Base-by-base conservation (phyloP, 1,140 invertebrate species). In the Gonioctena quinquepunctata region DNA sequence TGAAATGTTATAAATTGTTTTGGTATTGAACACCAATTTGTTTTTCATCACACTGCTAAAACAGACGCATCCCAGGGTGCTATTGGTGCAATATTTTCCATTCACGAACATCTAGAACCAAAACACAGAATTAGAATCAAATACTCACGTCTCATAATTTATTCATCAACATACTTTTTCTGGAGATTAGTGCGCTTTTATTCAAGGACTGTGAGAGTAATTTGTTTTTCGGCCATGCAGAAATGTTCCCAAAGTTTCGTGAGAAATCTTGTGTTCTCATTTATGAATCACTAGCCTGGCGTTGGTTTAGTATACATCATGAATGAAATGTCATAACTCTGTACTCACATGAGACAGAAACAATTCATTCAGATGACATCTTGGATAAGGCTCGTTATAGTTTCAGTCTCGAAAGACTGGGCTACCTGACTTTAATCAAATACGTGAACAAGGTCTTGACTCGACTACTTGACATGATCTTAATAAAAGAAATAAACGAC, bases 321-420 rank as follows among this genome's bases (percentile, higher is more conserved):
- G 60, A 62, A 62, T 62, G 60, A 62, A 62, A 62, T 33, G 60
- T 33, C 26, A 54, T 62, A 62, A 26, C n/a, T 62, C 16, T 26
- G 60, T 62, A 62, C 27, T 62, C 60, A n/a, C n/a, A 42, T 48
- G 28, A 62, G 26, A 62, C 60, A 62, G 19, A 27, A 48, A 62
- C 60, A 62, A 62, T 62, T 62, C 60, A 42, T 42, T 62, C 60
- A 27, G 60, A 62, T 62, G 60, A 62, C 60, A 62, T 27, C 26
- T 16, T 18, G 26, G 60, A 62, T 62, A 62, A 62, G 60, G 26
- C 6, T 62, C 19, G 60, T 62, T 62, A 62, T 62, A 25, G n/a
- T 59, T 59, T 59, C n/a, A 59, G 56, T 25, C 8, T 59, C 13
- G 21, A 23, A 16, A 5, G 26, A 18, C 60, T 22, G 27, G 26